Percentiles rank a stretch among this genome's conserved stretches.
These are phyloP conservation scores for Baronia brevicornis DNA, from an alignment of 2,888 invertebrate genomes.

Conservation along the genomic window DNA sequence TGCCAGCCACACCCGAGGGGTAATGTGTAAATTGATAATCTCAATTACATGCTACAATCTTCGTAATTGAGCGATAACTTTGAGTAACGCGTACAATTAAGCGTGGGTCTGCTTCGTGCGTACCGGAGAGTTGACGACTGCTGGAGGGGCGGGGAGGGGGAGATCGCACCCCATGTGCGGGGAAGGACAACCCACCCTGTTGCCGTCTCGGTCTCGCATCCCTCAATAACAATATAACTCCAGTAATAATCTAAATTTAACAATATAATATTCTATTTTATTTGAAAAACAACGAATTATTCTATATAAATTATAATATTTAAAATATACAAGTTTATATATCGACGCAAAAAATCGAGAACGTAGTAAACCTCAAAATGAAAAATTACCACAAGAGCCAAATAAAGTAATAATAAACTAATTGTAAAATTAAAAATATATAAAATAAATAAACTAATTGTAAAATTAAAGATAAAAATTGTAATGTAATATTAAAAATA, in stretches of 20 bases:
- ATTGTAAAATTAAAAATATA: no score
- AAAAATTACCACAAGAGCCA: no score
- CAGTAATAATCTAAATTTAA: conserved; percentile 13
- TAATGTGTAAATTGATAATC: conserved; percentile 15
- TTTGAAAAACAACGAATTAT: conserved; percentile 1
- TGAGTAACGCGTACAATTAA: conserved; percentile 34
- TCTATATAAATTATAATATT: background rate
- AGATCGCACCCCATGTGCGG: conserved; percentile 53
- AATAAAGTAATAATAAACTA: no score
- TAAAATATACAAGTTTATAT: background rate
- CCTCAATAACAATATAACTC: conserved; percentile 16
- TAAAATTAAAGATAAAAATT: no score
- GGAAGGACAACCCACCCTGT: conserved; percentile 30
- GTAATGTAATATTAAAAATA: no score
- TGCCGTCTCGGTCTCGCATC: conserved; percentile 30
- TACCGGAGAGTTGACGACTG: conserved; percentile 71
- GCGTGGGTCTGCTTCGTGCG: conserved; percentile 62
- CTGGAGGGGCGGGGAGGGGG: conserved; percentile 46
- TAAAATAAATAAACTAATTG: no score
- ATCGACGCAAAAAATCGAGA: no score
- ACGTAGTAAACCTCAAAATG: no score
- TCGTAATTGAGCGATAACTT: conserved; percentile 24
- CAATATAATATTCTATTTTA: conserved; percentile 9
- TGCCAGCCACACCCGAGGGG: conserved; percentile 15
- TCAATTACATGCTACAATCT: conserved; percentile 26